These are phyloP conservation scores for Heliornis fulica DNA, from an alignment of 2,113 vertebrate genomes.

Conservation along the genomic window DNA sequence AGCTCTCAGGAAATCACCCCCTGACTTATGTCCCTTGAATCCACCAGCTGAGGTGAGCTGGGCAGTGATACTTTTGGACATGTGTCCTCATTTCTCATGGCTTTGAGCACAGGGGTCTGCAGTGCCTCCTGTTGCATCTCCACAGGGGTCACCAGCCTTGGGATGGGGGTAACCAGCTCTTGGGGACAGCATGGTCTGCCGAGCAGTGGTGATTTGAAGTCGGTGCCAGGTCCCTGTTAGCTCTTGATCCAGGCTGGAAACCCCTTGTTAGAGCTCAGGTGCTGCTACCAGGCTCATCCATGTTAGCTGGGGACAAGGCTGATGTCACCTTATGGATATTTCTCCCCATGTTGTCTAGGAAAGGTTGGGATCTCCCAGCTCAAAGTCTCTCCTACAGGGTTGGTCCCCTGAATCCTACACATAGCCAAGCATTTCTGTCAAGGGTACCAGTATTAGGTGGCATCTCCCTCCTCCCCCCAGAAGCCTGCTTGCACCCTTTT, in stretches of 20 bases:
- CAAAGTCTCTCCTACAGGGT: not conserved
- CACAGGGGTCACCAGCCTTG: not conserved
- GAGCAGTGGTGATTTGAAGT: not conserved
- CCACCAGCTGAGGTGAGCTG: not conserved
- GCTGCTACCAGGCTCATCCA: fast-evolving
- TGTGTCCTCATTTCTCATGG: not conserved
- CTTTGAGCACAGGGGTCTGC: not conserved
- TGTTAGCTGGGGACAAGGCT: not conserved
- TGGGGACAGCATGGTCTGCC: not conserved
- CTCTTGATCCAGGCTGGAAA: not conserved
- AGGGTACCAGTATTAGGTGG: not conserved
- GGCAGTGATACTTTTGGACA: not conserved
- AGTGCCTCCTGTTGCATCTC: not conserved
- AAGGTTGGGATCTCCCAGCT: not conserved
- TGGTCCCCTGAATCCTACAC: fast-evolving
- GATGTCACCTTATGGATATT: not conserved
- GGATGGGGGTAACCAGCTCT: not conserved
- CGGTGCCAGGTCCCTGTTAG: not conserved
- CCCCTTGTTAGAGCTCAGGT: not conserved
- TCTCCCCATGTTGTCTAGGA: not conserved
- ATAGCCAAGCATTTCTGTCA: not conserved
- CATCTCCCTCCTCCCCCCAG: not conserved
- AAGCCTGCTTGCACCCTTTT: not conserved
- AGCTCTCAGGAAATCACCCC: conserved; percentile 43
- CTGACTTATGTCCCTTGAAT: not conserved